phyloP scores from a whole-genome alignment of 1,140 invertebrate species.

The Orchesella cincta region DNA sequence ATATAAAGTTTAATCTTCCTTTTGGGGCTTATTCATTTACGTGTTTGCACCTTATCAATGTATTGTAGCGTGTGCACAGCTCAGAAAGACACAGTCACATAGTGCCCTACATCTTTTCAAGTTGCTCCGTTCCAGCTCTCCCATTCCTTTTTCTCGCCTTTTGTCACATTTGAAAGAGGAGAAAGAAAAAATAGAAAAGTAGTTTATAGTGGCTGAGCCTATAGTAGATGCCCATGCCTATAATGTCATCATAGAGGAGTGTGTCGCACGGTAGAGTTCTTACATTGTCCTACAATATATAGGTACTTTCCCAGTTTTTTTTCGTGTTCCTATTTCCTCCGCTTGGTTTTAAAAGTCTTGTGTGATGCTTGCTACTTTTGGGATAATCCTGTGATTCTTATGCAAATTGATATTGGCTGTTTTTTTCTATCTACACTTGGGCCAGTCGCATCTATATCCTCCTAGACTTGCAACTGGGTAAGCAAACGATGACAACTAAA shows the following conservation, averaged over 20 bases:
- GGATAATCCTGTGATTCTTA: conserved; percentile 26
- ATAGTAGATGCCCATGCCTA: not conserved
- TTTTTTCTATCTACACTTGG: conserved; percentile 2
- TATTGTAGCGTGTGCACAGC: not conserved
- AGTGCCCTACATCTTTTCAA: conserved; percentile 11
- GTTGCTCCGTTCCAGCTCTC: not conserved
- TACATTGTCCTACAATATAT: too few species aligned
- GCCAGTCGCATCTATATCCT: too few species aligned
- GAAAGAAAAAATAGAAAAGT: not conserved
- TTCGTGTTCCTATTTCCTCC: not conserved
- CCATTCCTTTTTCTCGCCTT: not conserved
- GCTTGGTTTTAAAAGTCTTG: not conserved
- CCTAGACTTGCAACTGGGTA: not conserved
- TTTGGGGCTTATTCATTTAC: conserved; percentile 11
- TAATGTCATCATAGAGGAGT: not conserved
- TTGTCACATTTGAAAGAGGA: not conserved
- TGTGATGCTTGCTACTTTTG: not conserved
- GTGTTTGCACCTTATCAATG: not conserved
- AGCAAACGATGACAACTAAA: not conserved
- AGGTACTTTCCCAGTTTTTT: not conserved
- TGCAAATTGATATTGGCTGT: conserved; percentile 23
- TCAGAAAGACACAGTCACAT: conserved; percentile 1
- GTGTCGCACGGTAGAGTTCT: not conserved
- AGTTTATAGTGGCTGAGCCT: not conserved
- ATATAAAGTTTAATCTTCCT: conserved; percentile 18